Evolutionary conservation across 2,113 vertebrate genomes (phyloP).

Genomic region (Tachuris rubrigastra): DNA sequence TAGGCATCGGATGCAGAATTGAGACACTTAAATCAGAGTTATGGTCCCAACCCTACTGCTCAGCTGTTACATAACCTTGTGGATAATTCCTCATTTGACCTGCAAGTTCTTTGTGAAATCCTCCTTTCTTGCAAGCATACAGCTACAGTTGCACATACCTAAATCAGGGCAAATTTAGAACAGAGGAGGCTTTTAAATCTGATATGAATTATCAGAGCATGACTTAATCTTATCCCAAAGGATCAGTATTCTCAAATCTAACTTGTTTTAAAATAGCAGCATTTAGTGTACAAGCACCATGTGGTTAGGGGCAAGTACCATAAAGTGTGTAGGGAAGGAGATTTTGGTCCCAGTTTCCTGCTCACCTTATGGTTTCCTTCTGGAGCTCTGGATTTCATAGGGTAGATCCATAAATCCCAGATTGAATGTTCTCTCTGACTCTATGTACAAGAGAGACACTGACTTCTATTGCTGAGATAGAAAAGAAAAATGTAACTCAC

Average conservation of each 20-base stretch:
- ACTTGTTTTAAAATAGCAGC: neutral
- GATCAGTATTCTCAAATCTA: neutral
- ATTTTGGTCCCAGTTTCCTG: neutral
- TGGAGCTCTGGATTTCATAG: neutral
- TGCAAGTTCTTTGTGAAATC: neutral
- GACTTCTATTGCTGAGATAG: neutral
- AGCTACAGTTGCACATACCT: neutral
- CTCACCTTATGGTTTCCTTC: neutral
- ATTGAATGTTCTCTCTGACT: neutral
- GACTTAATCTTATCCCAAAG: neutral
- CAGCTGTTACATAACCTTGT: conserved; percentile 4
- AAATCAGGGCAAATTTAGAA: neutral
- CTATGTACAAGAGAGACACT: neutral
- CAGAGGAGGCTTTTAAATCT: neutral
- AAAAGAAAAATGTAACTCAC: neutral
- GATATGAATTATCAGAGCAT: neutral
- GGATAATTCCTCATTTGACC: conserved; percentile 18
- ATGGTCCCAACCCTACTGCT: neutral
- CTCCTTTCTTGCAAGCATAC: neutral
- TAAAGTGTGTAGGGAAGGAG: neutral
- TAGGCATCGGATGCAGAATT: neutral
- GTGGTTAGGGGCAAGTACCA: neutral
- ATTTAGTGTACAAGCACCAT: neutral
- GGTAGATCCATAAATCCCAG: neutral
- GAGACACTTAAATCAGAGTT: conserved; percentile 24